Percentiles rank a stretch among this genome's conserved stretches.
Conservation (phyloP, 2,113 vertebrate species). For the Cervus canadensis region DNA sequence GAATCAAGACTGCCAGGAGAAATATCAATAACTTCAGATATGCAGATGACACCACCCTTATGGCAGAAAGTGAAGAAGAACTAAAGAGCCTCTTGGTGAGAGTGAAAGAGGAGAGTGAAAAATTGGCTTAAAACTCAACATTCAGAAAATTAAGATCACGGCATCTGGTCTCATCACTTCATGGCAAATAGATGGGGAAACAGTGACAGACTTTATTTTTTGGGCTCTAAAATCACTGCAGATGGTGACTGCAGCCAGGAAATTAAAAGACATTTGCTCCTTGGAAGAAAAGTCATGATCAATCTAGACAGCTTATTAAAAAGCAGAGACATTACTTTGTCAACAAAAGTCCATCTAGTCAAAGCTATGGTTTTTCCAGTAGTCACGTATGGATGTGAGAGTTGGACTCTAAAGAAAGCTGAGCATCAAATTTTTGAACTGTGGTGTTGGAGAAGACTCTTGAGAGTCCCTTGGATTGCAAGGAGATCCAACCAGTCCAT, state of each 20-base stretch:
- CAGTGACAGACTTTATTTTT: neutral
- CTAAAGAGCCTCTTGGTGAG: neutral
- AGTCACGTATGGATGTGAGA: neutral
- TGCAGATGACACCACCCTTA: neutral
- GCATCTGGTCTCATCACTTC: neutral
- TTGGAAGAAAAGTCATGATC: neutral
- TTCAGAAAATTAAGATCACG: neutral
- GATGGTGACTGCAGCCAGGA: neutral
- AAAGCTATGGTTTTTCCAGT: neutral
- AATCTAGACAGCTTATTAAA: neutral
- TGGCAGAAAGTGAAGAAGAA: neutral
- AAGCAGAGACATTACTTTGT: neutral
- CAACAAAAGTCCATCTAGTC: neutral
- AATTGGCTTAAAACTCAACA: neutral
- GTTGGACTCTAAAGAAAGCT: neutral
- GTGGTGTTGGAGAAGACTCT: neutral
- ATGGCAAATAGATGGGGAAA: neutral
- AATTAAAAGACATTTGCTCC: neutral
- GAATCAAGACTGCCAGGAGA: neutral
- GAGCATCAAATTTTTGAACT: neutral
- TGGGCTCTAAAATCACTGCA: neutral
- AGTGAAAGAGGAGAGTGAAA: neutral
- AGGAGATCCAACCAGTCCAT: neutral
- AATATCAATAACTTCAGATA: neutral
- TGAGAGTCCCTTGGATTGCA: neutral